Evolutionary conservation across 2,113 vertebrate species (phyloP).

Genomic region (Illadopsis cleaveri): DNA sequence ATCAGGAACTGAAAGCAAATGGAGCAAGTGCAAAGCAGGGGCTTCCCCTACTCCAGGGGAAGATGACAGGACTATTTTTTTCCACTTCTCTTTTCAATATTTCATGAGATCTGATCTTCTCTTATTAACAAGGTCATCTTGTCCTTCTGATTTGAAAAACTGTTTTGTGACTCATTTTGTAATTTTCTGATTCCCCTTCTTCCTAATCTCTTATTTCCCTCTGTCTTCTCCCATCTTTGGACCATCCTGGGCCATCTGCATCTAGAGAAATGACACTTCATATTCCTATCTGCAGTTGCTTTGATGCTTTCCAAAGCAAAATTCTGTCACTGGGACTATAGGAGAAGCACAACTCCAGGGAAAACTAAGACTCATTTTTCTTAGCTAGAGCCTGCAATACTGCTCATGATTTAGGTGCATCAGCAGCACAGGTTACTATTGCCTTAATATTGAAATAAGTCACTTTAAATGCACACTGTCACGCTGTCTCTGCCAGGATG

Average conservation of each 20-base stretch:
- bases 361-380: neutral
- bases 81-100: neutral
- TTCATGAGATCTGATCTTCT: neutral
- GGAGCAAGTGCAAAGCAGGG: neutral
- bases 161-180: neutral
- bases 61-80: neutral
- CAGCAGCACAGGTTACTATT: neutral
- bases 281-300: neutral
- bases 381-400: neutral
- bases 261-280: neutral
- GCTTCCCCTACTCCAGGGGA: neutral
- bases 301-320: neutral
- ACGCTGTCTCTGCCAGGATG: neutral
- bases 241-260: neutral
- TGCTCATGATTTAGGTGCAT: neutral
- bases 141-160: neutral
- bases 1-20: neutral
- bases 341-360: neutral
- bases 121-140: neutral
- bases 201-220: neutral
- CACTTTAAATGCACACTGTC: neutral
- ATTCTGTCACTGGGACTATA: neutral
- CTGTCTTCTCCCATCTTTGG: neutral
- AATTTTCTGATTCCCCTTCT: neutral
- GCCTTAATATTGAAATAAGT: neutral